phyloP scores from a whole-genome alignment of 2,888 invertebrate species.

The Amitus sp. region DNA sequence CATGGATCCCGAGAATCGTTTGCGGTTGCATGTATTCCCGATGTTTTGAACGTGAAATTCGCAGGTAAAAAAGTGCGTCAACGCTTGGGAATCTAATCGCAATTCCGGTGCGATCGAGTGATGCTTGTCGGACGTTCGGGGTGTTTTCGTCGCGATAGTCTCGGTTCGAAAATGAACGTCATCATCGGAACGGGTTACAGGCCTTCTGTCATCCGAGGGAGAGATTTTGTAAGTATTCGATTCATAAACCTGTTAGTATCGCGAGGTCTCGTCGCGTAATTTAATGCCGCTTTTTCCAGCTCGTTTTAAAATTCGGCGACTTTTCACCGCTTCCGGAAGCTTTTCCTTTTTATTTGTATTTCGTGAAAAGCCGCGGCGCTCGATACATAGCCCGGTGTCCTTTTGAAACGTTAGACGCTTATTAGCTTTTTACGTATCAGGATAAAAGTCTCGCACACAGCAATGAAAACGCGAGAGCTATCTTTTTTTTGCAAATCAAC shows the following conservation, averaged over 20 bases:
- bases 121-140: slow-evolving; percentile 24
- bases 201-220: slow-evolving; percentile 51
- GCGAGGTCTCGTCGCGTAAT: neutral
- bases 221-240: slow-evolving; percentile 51
- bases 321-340: neutral
- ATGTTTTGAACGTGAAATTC: slow-evolving; percentile 51
- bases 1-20: slow-evolving; percentile 61
- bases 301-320: neutral
- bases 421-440: neutral
- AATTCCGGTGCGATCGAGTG: slow-evolving; percentile 37
- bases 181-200: slow-evolving; percentile 45
- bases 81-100: slow-evolving; percentile 33
- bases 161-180: slow-evolving; percentile 47
- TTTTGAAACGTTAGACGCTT: slow-evolving; percentile 9
- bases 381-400: slow-evolving; percentile 17
- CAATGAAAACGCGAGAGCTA: too few relatives aligned
- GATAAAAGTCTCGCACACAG: neutral
- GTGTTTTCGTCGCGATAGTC: slow-evolving; percentile 14
- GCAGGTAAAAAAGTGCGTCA: slow-evolving; percentile 25
- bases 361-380: slow-evolving; percentile 3
- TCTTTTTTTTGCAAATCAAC: too few relatives aligned
- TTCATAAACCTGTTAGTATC: slow-evolving; percentile 7
- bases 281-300: neutral
- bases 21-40: slow-evolving; percentile 55
- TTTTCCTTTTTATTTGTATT: slow-evolving; percentile 2